These are phyloP conservation scores for Omphaloscelis lunosa DNA, from an alignment of 2,888 invertebrate species.

Conservation along the genomic window DNA sequence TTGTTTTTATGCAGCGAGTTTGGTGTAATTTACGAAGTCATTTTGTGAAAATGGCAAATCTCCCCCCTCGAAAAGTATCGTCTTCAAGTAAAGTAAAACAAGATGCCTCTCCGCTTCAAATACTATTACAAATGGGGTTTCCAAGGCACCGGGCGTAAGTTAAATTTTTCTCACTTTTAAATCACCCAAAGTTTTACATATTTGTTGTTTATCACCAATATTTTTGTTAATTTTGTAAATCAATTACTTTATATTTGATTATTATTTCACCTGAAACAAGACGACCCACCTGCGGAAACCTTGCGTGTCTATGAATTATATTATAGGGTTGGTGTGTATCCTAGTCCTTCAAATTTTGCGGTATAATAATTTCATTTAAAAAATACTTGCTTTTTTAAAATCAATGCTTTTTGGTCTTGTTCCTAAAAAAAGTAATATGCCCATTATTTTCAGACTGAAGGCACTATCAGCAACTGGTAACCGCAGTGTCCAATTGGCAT, in stretches of 20 bases:
- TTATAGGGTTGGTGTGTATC: background rate
- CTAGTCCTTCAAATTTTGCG: background rate
- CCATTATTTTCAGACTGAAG: conserved; percentile 92
- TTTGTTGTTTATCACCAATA: too few relatives aligned
- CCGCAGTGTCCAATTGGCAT: conserved; percentile 96
- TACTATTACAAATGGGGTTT: conserved; percentile 97
- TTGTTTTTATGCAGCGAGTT: conserved; percentile 75
- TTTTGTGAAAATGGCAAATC: conserved; percentile 91
- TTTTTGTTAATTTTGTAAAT: background rate
- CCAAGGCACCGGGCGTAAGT: conserved; percentile 97
- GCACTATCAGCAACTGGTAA: conserved; percentile 97
- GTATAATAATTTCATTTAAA: conserved; percentile 2
- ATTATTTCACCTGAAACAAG: background rate
- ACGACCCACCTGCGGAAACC: background rate
- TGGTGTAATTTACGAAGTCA: conserved; percentile 66
- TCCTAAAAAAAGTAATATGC: background rate
- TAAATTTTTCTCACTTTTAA: background rate
- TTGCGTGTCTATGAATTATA: background rate
- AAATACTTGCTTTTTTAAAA: background rate
- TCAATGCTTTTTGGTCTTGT: background rate
- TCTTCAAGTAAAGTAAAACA: conserved; percentile 94
- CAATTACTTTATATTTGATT: background rate
- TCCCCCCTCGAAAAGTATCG: conserved; percentile 94
- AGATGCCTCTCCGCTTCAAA: conserved; percentile 94
- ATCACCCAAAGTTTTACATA: background rate